Evolutionary conservation across 2,113 vertebrate genomes (phyloP).

Genomic region (Lates calcarifer): DNA sequence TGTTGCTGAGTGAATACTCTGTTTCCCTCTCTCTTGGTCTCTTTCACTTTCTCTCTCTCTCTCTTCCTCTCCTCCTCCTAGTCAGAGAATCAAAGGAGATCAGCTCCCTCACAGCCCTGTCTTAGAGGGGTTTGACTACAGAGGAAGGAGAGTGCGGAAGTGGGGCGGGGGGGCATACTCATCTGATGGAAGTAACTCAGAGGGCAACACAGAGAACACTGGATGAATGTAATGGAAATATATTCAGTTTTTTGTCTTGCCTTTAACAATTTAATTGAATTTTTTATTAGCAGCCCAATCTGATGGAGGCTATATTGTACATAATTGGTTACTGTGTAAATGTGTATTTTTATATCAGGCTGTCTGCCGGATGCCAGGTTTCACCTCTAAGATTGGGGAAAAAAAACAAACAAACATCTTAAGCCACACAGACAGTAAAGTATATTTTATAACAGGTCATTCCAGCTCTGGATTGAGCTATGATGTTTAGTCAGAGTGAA

Average conservation of each 20-base stretch:
- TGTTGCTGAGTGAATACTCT: conserved; percentile 52
- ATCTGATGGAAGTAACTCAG: conserved; percentile 67
- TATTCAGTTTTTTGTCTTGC: background rate
- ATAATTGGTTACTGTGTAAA: background rate
- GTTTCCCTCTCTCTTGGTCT: conserved; percentile 29
- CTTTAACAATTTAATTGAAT: background rate
- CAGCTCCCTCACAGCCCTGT: conserved; percentile 66
- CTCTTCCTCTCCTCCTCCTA: conserved; percentile 62
- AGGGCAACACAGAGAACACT: conserved; percentile 57
- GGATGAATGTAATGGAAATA: conserved; percentile 43
- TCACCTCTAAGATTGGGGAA: too few species aligned
- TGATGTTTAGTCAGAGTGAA: conserved; percentile 35
- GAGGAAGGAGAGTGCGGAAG: conserved; percentile 46
- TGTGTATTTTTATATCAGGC: background rate
- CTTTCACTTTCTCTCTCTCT: conserved; percentile 11
- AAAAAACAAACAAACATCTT: too few species aligned
- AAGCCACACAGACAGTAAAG: background rate
- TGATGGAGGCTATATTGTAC: background rate
- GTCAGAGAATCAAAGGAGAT: conserved; percentile 77
- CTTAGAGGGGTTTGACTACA: conserved; percentile 74
- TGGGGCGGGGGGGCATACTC: conserved; percentile 30
- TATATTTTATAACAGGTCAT: conserved; percentile 5
- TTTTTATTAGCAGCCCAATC: conserved; percentile 13
- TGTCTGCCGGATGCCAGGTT: background rate
- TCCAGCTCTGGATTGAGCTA: background rate